phyloP scores from a whole-genome alignment of 2,888 invertebrate genomes.

The Amphipyra tragopoginis region DNA sequence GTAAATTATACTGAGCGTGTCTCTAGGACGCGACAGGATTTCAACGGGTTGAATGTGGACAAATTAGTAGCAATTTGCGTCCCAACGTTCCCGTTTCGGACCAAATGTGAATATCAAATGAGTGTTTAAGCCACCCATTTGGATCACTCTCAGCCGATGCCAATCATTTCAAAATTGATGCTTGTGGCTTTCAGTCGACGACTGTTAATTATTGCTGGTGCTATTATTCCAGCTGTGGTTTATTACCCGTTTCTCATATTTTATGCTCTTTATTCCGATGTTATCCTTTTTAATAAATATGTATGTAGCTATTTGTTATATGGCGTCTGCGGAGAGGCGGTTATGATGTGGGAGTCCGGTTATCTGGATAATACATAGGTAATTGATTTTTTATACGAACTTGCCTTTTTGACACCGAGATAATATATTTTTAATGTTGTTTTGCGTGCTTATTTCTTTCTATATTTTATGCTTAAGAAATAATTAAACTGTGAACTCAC shows the following conservation, averaged over 20 bases:
- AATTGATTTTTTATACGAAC: conserved; percentile 34
- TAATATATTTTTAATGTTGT: conserved; percentile 11
- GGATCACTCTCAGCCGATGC: conserved; percentile 82
- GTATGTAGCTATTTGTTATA: conserved; percentile 43
- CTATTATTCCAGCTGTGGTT: conserved; percentile 57
- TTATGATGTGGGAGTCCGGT: conserved; percentile 27
- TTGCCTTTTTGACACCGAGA: conserved; percentile 16
- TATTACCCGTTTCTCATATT: conserved; percentile 56
- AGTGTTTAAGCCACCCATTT: conserved; percentile 85
- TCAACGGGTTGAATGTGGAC: conserved; percentile 75
- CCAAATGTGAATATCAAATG: conserved; percentile 87
- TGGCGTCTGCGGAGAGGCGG: conserved; percentile 20
- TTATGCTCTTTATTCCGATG: conserved; percentile 57
- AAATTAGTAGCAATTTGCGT: conserved; percentile 85
- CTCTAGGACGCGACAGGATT: conserved; percentile 49
- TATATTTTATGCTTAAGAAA: too few relatives aligned
- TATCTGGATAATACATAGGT: conserved; percentile 27
- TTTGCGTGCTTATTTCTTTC: neutral
- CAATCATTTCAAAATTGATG: conserved; percentile 85
- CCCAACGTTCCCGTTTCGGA: conserved; percentile 72
- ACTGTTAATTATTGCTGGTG: conserved; percentile 70
- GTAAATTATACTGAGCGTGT: conserved; percentile 42
- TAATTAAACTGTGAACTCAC: neutral
- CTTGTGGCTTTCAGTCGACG: conserved; percentile 77
- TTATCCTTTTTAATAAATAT: conserved; percentile 51